Evolutionary conservation across 2,888 invertebrate species (phyloP).

Genomic region (Cephus pygmeus): DNA sequence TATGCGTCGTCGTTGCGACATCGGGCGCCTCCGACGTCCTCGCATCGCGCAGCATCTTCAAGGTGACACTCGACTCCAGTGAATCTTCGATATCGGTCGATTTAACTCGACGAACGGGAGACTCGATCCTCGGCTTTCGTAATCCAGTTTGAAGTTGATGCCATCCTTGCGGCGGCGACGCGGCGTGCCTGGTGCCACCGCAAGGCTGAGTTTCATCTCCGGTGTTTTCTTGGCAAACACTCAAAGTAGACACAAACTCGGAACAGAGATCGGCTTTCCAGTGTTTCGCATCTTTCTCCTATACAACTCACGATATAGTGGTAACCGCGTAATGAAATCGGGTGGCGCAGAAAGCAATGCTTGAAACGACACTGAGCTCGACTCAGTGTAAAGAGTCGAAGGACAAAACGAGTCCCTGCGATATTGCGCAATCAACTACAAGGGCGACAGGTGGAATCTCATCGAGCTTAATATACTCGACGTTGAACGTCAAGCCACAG

Average conservation of each 20-base stretch:
- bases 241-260: not conserved
- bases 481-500: not conserved
- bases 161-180: not conserved
- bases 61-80: not conserved
- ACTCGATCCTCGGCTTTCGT: not conserved
- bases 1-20: not conserved
- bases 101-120: not conserved
- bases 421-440: not conserved
- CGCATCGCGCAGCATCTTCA: not conserved
- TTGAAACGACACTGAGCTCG: too few relatives aligned
- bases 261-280: not conserved
- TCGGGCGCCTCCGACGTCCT: not conserved
- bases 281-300: not conserved
- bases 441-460: not conserved
- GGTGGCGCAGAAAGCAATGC: not conserved
- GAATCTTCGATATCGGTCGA: not conserved
- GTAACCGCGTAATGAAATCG: not conserved
- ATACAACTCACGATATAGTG: not conserved
- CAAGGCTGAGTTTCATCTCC: not conserved
- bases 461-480: not conserved
- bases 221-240: not conserved
- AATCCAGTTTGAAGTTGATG: not conserved
- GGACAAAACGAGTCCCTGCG: not conserved
- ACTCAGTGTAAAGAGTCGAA: not conserved
- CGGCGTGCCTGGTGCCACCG: not conserved